Conservation (phyloP, 2,888 invertebrate genomes). For the Temnothorax rugatulus region DNA sequence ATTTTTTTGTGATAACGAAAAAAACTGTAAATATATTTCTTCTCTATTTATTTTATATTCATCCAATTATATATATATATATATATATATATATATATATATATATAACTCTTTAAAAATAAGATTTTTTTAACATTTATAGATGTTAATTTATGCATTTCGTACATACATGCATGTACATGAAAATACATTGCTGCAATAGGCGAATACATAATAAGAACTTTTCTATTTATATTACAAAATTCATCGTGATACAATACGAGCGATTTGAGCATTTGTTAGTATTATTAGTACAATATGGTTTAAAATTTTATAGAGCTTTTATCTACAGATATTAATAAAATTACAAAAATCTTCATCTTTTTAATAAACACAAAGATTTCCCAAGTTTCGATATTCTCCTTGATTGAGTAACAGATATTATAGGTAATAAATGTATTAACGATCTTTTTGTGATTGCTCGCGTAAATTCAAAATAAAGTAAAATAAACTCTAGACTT, state of each 20-base stretch:
- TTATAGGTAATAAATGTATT: too few species aligned
- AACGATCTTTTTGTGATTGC: too few species aligned
- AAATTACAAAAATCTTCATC: too few species aligned
- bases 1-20: neutral
- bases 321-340: too few species aligned
- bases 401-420: too few species aligned
- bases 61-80: neutral
- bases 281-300: neutral
- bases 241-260: neutral
- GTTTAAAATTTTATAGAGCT: neutral
- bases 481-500: too few species aligned
- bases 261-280: too few species aligned
- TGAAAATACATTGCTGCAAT: neutral
- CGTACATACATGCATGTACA: neutral
- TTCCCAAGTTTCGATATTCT: too few species aligned
- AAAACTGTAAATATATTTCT: constrained; percentile 18
- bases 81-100: neutral
- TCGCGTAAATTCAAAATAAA: too few species aligned
- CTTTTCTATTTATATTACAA: constrained; percentile 3
- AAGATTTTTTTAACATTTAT: neutral
- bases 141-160: neutral
- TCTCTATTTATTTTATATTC: neutral
- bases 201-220: neutral
- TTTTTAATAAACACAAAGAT: too few species aligned
- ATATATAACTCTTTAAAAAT: neutral